Base-by-base conservation (phyloP, 1,140 invertebrate species). In the Acromyrmex echinatior region DNA sequence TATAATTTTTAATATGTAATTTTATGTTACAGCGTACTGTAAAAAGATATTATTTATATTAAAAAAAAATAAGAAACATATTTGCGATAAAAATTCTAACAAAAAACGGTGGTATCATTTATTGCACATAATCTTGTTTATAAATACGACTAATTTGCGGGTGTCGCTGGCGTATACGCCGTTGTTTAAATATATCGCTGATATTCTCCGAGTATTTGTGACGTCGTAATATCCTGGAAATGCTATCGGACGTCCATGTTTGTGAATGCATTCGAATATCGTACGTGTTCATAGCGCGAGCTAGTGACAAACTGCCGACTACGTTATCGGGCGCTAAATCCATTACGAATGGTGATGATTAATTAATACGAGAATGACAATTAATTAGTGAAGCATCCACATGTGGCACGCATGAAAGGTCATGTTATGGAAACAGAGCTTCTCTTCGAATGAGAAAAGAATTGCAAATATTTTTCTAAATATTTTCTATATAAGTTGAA, bases 281-380 rank as follows among this genome's bases (percentile, higher is more conserved):
- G 70, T 74, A 62, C 80, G 56, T 62, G 45, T 49, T 18, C 56
- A 56, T 74, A 63, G 25, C 70, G 70, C 56, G 70, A 76, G n/a
- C 14, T 62, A 68, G 28, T 82, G 68, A 84, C 80, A 84, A 84
- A 84, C 80, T 76, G 70, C 45, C 70, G 56, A 74, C 68, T 82
- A 62, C 56, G 80, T 65, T 76, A 84, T 84, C 70, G 80, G 28
- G 39, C 25, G 70, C 31, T 84, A 84, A 84, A 84, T 84, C 58
- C 80, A 76, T 84, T 76, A 76, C 70, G 80, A 84, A 84, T 84
- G 58, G 70, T 28, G 58, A 84, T 84, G 70, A 84, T 84, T 84
- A 84, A 84, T 84, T 74, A 84, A 76, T 84, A 51, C 14, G 70
- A 51, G n/a, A 39, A 84, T 76, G 80, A 74, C n/a, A 62, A 76